Evolutionary conservation across 1,140 invertebrate species (phyloP), one percentile per base, ranked within the genome.

Genomic region (Stratiolaelaps scimitus): DNA sequence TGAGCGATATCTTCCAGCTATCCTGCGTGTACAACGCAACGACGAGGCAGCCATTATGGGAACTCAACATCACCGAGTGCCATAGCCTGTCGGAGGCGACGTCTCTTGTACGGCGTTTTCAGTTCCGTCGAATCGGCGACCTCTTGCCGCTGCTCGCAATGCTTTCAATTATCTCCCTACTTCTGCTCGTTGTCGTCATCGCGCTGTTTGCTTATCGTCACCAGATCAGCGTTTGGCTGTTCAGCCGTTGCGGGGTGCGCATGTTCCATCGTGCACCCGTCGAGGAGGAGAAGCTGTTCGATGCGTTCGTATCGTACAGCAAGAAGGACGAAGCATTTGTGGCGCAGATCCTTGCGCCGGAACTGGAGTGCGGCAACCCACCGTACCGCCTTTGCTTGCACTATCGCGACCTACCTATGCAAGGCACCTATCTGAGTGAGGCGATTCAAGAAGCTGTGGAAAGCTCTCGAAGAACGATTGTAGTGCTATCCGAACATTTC

Each of bases 261-360:
- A 79, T 92, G 69, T 74, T 72, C 67, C 53, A 45, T 65, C 40
- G 34, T 29, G 34, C 67, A 43, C 66, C 66, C 46, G 88, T 85
- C 71, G 86, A 88, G 69, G 80, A 85, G 1, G 88, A 91, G 76
- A 92, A 92, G 75, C 80, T 91, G 20, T 93, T 90, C 74, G 91
- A 95, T 72, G 89, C 89, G 13, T 94, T 93, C 75, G 83, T 94
- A 64, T 89, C 88, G 72, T 94, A 94, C 76, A 91, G 88, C 76
- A 87, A 87, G 1, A 89, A 92, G 56, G 90, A 94, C 75, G 88
- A 92, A 73, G 83, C 85, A 10, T 94, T 89, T 79, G 88, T 93
- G 0, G 83, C 86, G 1, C 85, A 92, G 72, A 73, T 72, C 20
- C 68, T 78, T 10, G 73, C 72, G 4, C 69, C 71, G 1, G 68